Base-by-base conservation (phyloP, 1,140 invertebrate genomes). In the Drosophila rufa region DNA sequence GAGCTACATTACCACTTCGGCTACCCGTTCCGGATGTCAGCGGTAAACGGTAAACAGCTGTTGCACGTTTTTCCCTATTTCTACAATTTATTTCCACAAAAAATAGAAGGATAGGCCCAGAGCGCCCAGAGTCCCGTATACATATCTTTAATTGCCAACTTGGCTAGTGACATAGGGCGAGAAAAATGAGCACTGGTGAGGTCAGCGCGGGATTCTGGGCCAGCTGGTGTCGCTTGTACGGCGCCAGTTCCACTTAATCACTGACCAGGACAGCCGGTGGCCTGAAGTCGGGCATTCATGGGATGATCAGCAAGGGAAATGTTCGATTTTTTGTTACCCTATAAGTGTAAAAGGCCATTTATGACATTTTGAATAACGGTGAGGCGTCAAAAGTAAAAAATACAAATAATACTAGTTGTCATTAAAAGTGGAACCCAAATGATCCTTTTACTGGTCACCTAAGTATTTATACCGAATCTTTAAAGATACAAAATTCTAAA, bases 91-190 rank as follows among this genome's bases (percentile, higher is more conserved):
- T 85, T 69, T 82, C 42, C 78, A 36, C 66, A 65, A 62, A 66
- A 76, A 59, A 53, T 50, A 70, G 42, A 57, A 33, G 27, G 50
- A 65, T 80, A 40, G 43, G 25, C 64, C 40, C 62, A 38, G n/a
- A 62, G 61, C 22, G 22, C 22, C 40, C 30, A 42, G 22, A 65
- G 43, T 47, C 50, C 45, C 40, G 48, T 58, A 61, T 73, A 67
- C 62, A 81, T 82, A 91, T 90, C 89, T 90, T 90, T 90, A 90
- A 91, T 90, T 90, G 86, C 86, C 86, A 90, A 85, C 86, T 90
- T 85, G 79, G 68, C 56, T 71, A 86, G 82, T 82, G 82, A 91
- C 82, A 90, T 66, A 55, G 75, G 64, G 82, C 62, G 82, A 85
- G 75, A 89, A 74, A 89, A 90, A 89, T 89, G 75, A 76, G 64